Evolutionary conservation across 1,140 invertebrate genomes (phyloP).

Genomic region (Triops cancriformis): DNA sequence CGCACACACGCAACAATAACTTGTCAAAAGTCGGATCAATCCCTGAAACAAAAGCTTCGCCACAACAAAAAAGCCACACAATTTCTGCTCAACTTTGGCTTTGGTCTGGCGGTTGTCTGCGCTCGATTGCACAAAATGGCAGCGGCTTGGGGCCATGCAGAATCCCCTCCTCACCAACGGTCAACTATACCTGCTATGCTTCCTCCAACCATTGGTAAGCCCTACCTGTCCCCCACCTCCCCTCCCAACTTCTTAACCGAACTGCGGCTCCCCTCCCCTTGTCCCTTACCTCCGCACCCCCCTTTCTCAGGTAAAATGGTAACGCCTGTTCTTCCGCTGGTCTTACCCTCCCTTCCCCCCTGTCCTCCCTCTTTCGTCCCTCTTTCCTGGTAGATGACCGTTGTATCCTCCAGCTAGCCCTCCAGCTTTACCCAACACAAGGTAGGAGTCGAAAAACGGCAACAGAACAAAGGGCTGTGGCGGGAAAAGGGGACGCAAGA

Average conservation of each 20-base stretch:
- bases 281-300: neutral
- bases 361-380: neutral
- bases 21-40: neutral
- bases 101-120: slow-evolving; percentile 8
- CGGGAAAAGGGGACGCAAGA: neutral
- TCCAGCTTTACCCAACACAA: neutral
- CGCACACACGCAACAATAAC: neutral
- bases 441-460: neutral
- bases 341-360: neutral
- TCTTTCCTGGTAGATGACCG: neutral
- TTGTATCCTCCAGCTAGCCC: neutral
- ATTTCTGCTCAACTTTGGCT: slow-evolving; percentile 9
- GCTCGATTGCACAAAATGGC: slow-evolving; percentile 12
- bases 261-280: neutral
- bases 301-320: neutral
- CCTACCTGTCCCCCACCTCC: neutral
- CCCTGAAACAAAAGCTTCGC: neutral
- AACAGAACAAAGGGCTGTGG: neutral
- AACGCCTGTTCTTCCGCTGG: neutral
- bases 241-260: neutral
- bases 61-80: neutral
- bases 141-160: slow-evolving; percentile 2
- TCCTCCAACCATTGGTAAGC: neutral
- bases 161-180: neutral
- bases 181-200: slow-evolving; percentile 5